phyloP scores from a whole-genome alignment of 2,797 vertebrate species.

The Arvicola amphibius region DNA sequence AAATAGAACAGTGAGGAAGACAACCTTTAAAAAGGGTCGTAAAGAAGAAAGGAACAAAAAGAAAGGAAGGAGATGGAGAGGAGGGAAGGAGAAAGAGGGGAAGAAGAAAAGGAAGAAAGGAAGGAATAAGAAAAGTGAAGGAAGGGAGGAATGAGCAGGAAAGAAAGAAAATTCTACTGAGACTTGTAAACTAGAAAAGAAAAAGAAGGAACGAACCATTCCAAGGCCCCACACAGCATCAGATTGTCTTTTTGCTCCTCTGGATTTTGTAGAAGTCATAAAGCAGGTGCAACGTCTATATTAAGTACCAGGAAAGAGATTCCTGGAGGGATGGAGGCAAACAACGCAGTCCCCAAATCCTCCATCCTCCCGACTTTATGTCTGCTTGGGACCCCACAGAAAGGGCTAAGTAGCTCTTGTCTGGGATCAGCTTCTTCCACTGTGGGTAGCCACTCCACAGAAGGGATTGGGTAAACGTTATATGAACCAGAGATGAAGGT shows the following conservation, averaged over 20 bases:
- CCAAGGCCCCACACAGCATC: background rate
- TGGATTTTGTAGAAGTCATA: background rate
- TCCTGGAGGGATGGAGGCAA: background rate
- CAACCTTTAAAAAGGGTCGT: background rate
- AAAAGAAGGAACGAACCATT: background rate
- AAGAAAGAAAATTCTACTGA: background rate
- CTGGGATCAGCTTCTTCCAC: background rate
- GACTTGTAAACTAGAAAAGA: background rate
- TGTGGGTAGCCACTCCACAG: background rate
- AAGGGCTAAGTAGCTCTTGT: background rate
- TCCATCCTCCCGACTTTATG: background rate
- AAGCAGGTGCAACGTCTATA: background rate
- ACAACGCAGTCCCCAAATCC: background rate
- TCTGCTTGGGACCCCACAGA: background rate
- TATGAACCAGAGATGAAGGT: background rate
- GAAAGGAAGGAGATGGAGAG: too few species aligned
- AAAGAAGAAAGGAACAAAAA: background rate
- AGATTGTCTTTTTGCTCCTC: background rate
- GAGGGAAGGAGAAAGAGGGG: fast-evolving
- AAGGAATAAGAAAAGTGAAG: too few species aligned
- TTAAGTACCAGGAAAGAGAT: background rate
- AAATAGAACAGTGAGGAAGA: background rate
- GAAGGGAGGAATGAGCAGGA: fast-evolving
- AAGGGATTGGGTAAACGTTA: background rate
- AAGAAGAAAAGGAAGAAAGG: too few species aligned